These are phyloP conservation scores for Artemia franciscana DNA, from an alignment of 1,140 invertebrate genomes.

Conservation along the genomic window DNA sequence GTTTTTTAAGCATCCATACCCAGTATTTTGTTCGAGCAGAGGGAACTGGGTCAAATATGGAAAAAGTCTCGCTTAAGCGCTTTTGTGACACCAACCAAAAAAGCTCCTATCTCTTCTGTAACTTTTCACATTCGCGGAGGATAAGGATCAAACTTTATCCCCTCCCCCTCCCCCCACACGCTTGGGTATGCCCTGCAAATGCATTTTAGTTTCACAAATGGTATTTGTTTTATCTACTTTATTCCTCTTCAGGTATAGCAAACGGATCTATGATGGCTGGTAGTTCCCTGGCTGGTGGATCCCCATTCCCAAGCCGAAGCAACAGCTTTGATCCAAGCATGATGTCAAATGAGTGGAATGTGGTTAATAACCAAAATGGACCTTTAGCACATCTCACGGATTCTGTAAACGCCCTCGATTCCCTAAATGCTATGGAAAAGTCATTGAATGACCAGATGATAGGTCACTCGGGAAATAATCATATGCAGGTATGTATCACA, in stretches of 20 bases:
- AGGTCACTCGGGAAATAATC: constrained; percentile 8
- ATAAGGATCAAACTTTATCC: too few relatives aligned
- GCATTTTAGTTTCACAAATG: too few relatives aligned
- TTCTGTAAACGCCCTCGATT: constrained; percentile 58
- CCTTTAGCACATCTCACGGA: constrained; percentile 54
- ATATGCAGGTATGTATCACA: neutral
- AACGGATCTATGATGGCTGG: constrained; percentile 55
- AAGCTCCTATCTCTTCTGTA: too few relatives aligned
- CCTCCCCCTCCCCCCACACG: too few relatives aligned
- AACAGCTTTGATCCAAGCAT: constrained; percentile 12
- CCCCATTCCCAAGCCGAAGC: constrained; percentile 24
- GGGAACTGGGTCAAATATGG: too few relatives aligned
- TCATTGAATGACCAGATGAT: constrained; percentile 62
- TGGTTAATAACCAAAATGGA: constrained; percentile 24
- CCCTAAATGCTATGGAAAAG: constrained; percentile 74
- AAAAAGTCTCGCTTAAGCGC: too few relatives aligned
- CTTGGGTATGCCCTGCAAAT: too few relatives aligned
- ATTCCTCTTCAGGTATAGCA: constrained; percentile 33
- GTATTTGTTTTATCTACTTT: too few relatives aligned
- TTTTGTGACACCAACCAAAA: too few relatives aligned
- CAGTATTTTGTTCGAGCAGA: too few relatives aligned
- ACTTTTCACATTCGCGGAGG: too few relatives aligned
- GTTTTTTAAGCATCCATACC: too few relatives aligned
- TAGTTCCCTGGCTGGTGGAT: constrained; percentile 7
- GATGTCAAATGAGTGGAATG: constrained; percentile 9